phyloP scores from a whole-genome alignment of 2,797 vertebrate species.

The Poecile montanus region DNA sequence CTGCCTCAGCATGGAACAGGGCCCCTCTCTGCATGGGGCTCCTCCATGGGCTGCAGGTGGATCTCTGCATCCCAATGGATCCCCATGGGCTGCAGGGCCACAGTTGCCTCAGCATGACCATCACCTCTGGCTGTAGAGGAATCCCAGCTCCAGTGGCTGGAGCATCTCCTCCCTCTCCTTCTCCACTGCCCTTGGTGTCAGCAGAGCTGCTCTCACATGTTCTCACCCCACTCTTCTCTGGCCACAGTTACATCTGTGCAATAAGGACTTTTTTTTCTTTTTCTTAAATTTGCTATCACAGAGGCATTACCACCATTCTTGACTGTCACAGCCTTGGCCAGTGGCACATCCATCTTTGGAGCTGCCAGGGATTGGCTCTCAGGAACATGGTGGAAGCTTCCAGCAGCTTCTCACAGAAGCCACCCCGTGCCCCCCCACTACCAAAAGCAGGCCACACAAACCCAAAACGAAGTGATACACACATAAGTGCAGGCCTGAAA shows the following conservation, averaged over 20 bases:
- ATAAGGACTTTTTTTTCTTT: fast-evolving
- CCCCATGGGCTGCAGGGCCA: neutral
- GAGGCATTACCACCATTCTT: neutral
- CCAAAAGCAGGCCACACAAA: neutral
- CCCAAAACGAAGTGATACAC: neutral
- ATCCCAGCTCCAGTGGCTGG: neutral
- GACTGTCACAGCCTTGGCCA: neutral
- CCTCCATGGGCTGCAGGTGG: neutral
- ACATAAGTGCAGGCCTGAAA: neutral
- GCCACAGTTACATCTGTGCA: neutral
- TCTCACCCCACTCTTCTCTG: neutral
- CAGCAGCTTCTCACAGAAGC: neutral
- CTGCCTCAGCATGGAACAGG: too few relatives aligned
- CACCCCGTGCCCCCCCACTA: neutral
- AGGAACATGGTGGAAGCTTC: neutral
- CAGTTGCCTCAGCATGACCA: neutral
- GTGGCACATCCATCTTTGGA: fast-evolving
- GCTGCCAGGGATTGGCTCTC: neutral
- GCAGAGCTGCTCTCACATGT: neutral
- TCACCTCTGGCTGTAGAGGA: neutral
- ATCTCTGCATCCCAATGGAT: neutral
- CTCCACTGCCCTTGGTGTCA: neutral
- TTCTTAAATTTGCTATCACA: neutral
- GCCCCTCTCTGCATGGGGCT: neutral
- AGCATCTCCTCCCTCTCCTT: neutral